A percentile compares a stretch with the other conserved stretches of the same genome.
These are phyloP conservation scores for Tamias sibiricus DNA, from an alignment of 2,113 vertebrate species.

Conservation along the genomic window DNA sequence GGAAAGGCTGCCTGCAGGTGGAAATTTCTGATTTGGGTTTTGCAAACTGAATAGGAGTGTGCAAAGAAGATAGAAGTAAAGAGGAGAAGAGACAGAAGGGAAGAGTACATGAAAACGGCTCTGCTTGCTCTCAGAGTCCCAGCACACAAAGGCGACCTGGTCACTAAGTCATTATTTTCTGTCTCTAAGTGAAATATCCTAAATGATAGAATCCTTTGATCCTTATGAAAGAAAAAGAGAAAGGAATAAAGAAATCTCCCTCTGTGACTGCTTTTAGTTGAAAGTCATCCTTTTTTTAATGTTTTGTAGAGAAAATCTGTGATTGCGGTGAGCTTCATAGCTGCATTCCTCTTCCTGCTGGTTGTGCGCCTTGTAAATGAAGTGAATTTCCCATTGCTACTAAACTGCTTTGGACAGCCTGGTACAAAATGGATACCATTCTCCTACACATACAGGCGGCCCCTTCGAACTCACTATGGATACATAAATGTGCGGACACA, in stretches of 20 bases:
- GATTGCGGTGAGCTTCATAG: conserved; percentile 91
- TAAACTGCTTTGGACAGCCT: conserved; percentile 92
- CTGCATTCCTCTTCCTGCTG: conserved; percentile 92
- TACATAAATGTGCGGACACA: conserved; percentile 94
- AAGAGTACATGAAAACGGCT: neutral
- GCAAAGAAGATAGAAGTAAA: neutral
- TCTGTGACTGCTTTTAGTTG: neutral
- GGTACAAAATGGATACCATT: conserved; percentile 90
- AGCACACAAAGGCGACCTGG: neutral
- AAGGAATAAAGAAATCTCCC: neutral
- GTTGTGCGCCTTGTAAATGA: conserved; percentile 93
- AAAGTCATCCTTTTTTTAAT: conserved; percentile 60
- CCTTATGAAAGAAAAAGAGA: conserved; percentile 23
- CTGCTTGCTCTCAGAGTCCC: neutral
- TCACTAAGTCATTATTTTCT: conserved; percentile 3
- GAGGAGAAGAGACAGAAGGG: neutral
- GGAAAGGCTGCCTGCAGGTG: neutral
- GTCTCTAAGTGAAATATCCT: conserved; percentile 12
- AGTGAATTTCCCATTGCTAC: conserved; percentile 91
- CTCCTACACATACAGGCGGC: conserved; percentile 89
- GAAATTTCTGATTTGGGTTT: neutral
- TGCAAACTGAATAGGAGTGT: neutral
- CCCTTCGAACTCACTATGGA: conserved; percentile 91
- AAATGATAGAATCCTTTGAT: conserved; percentile 21
- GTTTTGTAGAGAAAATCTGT: conserved; percentile 92